Conservation (phyloP, 2,113 vertebrate species). For the Grammomys dolichurus region DNA sequence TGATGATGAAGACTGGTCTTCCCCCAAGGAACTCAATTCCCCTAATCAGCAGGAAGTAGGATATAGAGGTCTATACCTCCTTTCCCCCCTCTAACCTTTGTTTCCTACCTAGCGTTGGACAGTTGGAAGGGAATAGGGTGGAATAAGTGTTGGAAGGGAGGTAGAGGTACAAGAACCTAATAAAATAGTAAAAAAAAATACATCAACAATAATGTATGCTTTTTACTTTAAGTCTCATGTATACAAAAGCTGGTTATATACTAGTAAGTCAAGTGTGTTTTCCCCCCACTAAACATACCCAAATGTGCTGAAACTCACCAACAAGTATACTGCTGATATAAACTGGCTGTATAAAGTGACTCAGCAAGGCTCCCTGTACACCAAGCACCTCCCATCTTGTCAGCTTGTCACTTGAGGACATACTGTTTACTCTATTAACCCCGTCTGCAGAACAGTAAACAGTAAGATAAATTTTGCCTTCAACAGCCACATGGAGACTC, state of each 20-base stretch:
- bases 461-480: slow-evolving; percentile 93
- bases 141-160: too few relatives aligned
- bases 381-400: slow-evolving; percentile 97
- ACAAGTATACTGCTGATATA: slow-evolving; percentile 94
- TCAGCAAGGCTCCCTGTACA: slow-evolving; percentile 95
- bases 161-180: too few relatives aligned
- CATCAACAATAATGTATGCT: neutral
- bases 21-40: too few relatives aligned
- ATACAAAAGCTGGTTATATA: slow-evolving; percentile 3
- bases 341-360: slow-evolving; percentile 96
- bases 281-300: neutral
- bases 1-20: too few relatives aligned
- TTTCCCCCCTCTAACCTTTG: too few relatives aligned
- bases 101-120: too few relatives aligned
- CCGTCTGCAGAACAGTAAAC: slow-evolving; percentile 87
- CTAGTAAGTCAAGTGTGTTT: neutral
- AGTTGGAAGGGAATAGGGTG: too few relatives aligned
- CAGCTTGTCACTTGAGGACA: slow-evolving; percentile 96
- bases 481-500: slow-evolving; percentile 92
- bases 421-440: slow-evolving; percentile 89
- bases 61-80: too few relatives aligned
- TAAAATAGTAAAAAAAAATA: too few relatives aligned
- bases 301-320: slow-evolving; percentile 85
- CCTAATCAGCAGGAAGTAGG: too few relatives aligned
- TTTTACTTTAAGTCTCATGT: neutral